These are phyloP conservation scores for Phytoseiulus persimilis DNA, from an alignment of 2,888 invertebrate genomes.

Conservation along the genomic window DNA sequence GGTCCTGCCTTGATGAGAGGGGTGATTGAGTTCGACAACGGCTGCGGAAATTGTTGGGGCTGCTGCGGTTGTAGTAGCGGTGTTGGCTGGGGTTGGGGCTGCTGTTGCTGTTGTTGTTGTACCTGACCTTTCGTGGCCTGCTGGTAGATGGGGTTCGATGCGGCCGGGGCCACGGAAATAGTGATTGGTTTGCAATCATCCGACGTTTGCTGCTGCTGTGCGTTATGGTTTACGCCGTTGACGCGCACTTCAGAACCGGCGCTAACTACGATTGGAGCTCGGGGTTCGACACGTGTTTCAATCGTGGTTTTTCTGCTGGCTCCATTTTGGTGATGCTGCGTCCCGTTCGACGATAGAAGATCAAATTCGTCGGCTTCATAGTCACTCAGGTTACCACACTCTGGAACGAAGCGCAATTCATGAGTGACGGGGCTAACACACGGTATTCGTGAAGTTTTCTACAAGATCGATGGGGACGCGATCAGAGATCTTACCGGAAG, in stretches of 20 bases:
- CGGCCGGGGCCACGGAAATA: conserved; percentile 16
- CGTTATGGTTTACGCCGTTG: conserved; percentile 5
- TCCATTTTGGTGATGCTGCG: neutral
- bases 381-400: conserved; percentile 33
- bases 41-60: neutral
- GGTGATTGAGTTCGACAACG: neutral
- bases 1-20: neutral
- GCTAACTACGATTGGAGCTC: neutral
- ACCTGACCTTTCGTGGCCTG: conserved; percentile 7
- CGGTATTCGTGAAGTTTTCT: too few relatives aligned
- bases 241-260: neutral
- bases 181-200: conserved; percentile 36
- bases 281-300: neutral
- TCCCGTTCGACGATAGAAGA: neutral
- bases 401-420: neutral
- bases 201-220: conserved; percentile 6
- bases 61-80: neutral
- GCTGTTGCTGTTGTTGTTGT: conserved; percentile 23
- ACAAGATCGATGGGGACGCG: neutral
- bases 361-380: conserved; percentile 35
- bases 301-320: conserved; percentile 18
- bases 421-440: neutral
- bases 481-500: conserved; percentile 42
- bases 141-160: conserved; percentile 33
- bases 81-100: neutral